A percentile compares a stretch with the other conserved stretches of the same genome.
These are phyloP conservation scores for Bombus polaris DNA, from an alignment of 1,140 invertebrate genomes.

Conservation along the genomic window DNA sequence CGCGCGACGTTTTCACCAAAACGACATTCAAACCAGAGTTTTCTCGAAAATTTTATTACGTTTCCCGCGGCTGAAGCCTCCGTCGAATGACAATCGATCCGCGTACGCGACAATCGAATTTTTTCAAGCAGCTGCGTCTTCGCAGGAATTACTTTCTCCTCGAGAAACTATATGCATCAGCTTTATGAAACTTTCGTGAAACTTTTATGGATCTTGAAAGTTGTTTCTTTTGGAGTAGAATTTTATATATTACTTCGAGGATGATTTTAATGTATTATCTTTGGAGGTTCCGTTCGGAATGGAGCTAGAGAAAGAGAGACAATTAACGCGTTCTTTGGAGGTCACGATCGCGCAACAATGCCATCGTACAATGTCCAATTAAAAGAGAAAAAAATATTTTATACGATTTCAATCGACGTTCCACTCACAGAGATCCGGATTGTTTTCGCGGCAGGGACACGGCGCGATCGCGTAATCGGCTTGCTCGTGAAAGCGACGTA, in stretches of 20 bases:
- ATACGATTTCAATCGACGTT: not conserved
- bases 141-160: not conserved
- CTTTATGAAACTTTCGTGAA: not conserved
- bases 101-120: not conserved
- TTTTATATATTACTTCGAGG: not conserved
- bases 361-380: not conserved
- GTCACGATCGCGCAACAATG: slow-evolving; percentile 14
- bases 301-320: not conserved
- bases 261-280: too few species aligned
- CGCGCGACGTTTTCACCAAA: slow-evolving; percentile 11
- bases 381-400: not conserved
- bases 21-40: slow-evolving; percentile 16
- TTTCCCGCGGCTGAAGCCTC: not conserved
- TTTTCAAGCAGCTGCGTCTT: not conserved
- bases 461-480: slow-evolving; percentile 17
- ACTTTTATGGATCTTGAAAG: too few species aligned
- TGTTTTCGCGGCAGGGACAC: slow-evolving; percentile 10
- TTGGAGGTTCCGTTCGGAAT: not conserved
- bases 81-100: not conserved
- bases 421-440: not conserved
- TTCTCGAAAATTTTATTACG: slow-evolving; percentile 33
- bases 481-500: slow-evolving; percentile 42
- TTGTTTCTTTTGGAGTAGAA: not conserved
- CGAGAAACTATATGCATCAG: not conserved
- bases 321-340: slow-evolving; percentile 2